Percentiles rank a stretch among this genome's conserved stretches.
Evolutionary conservation across 2,797 vertebrate genomes (phyloP).

Genomic region (Parotocinclus haroldoi): DNA sequence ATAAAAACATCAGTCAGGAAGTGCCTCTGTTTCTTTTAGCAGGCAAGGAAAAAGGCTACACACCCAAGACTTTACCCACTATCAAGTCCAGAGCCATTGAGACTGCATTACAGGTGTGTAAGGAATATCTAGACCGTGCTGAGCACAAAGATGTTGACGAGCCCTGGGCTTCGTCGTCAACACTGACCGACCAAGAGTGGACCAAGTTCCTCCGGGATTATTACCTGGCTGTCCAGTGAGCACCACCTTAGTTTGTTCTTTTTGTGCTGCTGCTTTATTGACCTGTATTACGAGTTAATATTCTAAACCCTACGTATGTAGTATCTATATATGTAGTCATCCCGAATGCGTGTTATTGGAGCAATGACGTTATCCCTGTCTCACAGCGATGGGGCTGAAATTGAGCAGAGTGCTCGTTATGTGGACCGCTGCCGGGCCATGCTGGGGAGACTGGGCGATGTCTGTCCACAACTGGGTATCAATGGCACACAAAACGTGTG

Average conservation of each 20-base stretch:
- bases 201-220: slow-evolving; percentile 71
- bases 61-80: neutral
- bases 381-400: slow-evolving; percentile 64
- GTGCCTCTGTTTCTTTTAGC: neutral
- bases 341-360: too few species aligned
- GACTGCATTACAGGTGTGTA: slow-evolving; percentile 71
- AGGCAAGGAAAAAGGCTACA: slow-evolving; percentile 52
- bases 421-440: slow-evolving; percentile 60
- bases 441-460: slow-evolving; percentile 62
- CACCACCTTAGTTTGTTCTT: slow-evolving; percentile 28
- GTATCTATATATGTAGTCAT: too few species aligned
- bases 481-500: slow-evolving; percentile 80
- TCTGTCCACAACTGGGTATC: slow-evolving; percentile 77
- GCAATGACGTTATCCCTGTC: neutral
- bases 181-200: slow-evolving; percentile 63
- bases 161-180: slow-evolving; percentile 28
- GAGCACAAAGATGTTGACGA: slow-evolving; percentile 77
- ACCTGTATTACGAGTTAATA: too few species aligned
- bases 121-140: slow-evolving; percentile 71
- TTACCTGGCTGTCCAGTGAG: slow-evolving; percentile 81
- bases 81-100: slow-evolving; percentile 67
- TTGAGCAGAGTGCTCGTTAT: slow-evolving; percentile 52
- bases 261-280: too few species aligned
- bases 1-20: neutral
- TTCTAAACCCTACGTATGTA: too few species aligned